Percentiles rank a stretch among this genome's conserved stretches.
Conservation (phyloP, 2,113 vertebrate species). For the Tetrax tetrax region DNA sequence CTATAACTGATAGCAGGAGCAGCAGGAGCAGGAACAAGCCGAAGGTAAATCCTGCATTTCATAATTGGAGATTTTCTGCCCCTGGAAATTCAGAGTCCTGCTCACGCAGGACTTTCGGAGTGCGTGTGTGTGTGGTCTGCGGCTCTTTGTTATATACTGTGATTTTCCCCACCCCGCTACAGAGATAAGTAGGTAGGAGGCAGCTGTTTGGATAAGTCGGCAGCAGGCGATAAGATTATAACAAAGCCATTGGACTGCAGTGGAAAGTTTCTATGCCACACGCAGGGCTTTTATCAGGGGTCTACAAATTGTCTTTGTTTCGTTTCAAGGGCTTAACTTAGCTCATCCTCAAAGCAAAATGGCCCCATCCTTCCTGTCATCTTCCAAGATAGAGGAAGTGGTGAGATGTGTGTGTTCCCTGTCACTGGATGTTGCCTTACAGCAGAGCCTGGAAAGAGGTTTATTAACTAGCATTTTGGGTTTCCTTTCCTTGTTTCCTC, state of each 20-base stretch:
- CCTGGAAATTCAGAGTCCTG: background rate
- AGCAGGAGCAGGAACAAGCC: background rate
- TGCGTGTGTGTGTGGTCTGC: background rate
- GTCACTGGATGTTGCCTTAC: background rate
- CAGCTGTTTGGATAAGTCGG: conserved; percentile 25
- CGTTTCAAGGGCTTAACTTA: conserved; percentile 26
- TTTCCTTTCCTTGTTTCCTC: conserved; percentile 4
- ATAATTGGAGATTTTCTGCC: background rate
- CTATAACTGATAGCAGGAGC: background rate
- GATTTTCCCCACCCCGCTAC: conserved; percentile 7
- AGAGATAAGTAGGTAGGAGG: conserved; percentile 24
- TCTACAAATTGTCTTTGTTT: conserved; percentile 37
- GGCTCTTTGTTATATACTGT: background rate
- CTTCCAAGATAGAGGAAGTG: conserved; percentile 29
- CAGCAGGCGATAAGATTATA: conserved; percentile 7
- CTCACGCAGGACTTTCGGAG: background rate
- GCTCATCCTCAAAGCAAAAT: conserved; percentile 46
- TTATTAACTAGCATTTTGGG: background rate
- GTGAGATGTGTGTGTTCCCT: background rate
- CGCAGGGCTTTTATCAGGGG: background rate
- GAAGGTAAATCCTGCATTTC: background rate
- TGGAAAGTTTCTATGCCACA: background rate
- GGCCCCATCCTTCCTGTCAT: conserved; percentile 27
- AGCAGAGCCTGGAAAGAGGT: background rate
- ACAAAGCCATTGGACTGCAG: background rate